These are phyloP conservation scores for Drosophila trichaetosa DNA, from an alignment of 2,888 invertebrate genomes.

Conservation along the genomic window DNA sequence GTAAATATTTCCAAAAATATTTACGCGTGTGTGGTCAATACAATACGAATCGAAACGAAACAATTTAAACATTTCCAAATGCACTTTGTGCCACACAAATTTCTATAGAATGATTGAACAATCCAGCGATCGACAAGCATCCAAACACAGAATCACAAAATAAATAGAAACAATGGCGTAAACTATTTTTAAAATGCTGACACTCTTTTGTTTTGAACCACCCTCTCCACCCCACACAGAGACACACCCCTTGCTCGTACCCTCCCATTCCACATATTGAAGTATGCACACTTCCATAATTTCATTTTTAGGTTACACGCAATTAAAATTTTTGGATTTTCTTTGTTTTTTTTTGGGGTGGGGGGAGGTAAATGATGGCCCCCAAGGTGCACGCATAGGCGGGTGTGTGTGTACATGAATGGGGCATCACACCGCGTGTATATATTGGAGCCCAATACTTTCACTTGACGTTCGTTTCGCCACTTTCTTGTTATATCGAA, in stretches of 20 bases:
- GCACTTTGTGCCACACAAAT: slow-evolving; percentile 56
- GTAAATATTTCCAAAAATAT: slow-evolving; percentile 49
- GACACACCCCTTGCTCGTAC: neutral
- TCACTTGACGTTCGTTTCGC: slow-evolving; percentile 71
- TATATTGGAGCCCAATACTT: slow-evolving; percentile 70
- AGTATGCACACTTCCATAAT: slow-evolving; percentile 70
- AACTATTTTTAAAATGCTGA: slow-evolving; percentile 77
- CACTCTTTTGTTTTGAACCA: slow-evolving; percentile 71
- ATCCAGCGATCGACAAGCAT: slow-evolving; percentile 40
- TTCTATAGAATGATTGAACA: slow-evolving; percentile 24
- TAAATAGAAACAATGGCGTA: slow-evolving; percentile 69
- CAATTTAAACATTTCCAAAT: slow-evolving; percentile 45
- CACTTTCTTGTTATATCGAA: slow-evolving; percentile 67
- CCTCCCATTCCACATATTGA: slow-evolving; percentile 16
- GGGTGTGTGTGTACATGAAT: slow-evolving; percentile 15
- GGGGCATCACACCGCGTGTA: slow-evolving; percentile 40
- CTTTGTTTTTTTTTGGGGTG: slow-evolving; percentile 35
- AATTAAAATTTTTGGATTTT: slow-evolving; percentile 62
- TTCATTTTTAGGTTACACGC: slow-evolving; percentile 75
- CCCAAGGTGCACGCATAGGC: slow-evolving; percentile 49
- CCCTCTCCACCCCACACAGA: slow-evolving; percentile 11
- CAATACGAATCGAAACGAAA: slow-evolving; percentile 33
- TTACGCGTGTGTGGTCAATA: slow-evolving; percentile 53
- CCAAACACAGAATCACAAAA: slow-evolving; percentile 57
- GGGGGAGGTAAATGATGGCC: slow-evolving; percentile 20